A percentile compares a stretch with the other conserved stretches of the same genome.
Conservation (phyloP, 2,888 invertebrate genomes). For the Mythimna vitellina region DNA sequence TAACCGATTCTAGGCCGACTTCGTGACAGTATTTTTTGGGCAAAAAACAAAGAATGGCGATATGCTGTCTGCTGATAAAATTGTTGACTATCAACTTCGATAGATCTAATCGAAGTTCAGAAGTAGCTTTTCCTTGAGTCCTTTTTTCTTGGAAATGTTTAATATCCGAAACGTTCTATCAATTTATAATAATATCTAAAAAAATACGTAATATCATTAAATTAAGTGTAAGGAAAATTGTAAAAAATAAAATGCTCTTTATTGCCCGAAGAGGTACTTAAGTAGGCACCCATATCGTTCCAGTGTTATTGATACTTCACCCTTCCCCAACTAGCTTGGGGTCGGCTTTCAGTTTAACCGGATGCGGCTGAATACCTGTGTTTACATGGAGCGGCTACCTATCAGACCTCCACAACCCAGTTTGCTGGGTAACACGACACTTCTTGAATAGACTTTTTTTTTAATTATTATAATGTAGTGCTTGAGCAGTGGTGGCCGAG, state of each 20-base stretch:
- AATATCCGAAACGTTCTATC: background rate
- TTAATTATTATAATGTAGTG: too few relatives aligned
- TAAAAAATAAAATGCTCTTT: background rate
- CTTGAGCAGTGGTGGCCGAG: too few relatives aligned
- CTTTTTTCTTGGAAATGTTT: background rate
- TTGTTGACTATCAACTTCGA: constrained; percentile 11
- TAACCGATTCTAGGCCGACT: constrained; percentile 19
- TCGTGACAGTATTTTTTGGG: constrained; percentile 15
- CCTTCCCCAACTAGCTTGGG: too few relatives aligned
- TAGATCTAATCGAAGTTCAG: constrained; percentile 2
- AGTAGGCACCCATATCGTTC: background rate
- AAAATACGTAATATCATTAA: background rate
- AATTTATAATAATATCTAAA: background rate
- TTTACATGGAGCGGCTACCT: too few relatives aligned
- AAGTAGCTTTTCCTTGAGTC: background rate
- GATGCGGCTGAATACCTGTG: too few relatives aligned
- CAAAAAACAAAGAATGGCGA: background rate
- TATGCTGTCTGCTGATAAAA: constrained; percentile 12
- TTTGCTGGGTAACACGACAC: too few relatives aligned
- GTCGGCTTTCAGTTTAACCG: too few relatives aligned
- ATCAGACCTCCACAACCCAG: too few relatives aligned
- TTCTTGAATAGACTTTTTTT: too few relatives aligned
- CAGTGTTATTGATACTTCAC: background rate
- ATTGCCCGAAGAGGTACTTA: background rate
- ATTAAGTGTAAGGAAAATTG: background rate